Percentiles rank a stretch among this genome's conserved stretches.
Conservation (phyloP, 2,113 vertebrate genomes). For the Sitta europaea region DNA sequence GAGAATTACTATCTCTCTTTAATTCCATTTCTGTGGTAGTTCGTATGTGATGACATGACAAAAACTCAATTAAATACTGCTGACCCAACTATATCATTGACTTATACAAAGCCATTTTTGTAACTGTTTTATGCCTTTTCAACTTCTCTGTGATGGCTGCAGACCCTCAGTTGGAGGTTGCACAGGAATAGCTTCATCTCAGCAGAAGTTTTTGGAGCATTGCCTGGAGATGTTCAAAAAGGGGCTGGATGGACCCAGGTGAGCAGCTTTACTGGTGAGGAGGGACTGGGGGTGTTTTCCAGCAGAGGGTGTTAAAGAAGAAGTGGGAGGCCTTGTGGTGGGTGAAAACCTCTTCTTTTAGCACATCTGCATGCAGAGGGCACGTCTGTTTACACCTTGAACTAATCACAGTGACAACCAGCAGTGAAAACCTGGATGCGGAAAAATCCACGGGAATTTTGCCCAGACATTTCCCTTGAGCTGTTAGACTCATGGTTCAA, state of each 20-base stretch:
- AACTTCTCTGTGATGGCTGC: not conserved
- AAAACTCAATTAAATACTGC: not conserved
- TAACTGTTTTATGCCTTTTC: not conserved
- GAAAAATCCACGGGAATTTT: constrained; percentile 40
- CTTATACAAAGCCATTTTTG: not conserved
- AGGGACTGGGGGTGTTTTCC: not conserved
- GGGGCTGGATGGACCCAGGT: no score
- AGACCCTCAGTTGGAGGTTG: not conserved
- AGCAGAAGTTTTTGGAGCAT: not conserved
- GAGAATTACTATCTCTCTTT: not conserved
- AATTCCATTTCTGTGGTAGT: not conserved
- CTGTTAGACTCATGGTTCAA: not conserved
- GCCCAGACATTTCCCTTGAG: constrained; percentile 30
- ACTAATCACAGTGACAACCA: constrained; percentile 48
- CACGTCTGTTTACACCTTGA: constrained; percentile 40
- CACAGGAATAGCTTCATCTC: not conserved
- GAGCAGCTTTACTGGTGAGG: not conserved
- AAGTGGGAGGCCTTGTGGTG: not conserved
- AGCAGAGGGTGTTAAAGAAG: not conserved
- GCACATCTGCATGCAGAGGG: constrained; percentile 21
- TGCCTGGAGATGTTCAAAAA: not conserved
- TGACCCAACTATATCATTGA: no score
- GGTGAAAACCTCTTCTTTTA: constrained; percentile 25
- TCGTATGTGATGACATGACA: not conserved
- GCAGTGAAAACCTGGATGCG: not conserved